Conservation (phyloP, 2,888 invertebrate species). For the Xanthorhoe designata region DNA sequence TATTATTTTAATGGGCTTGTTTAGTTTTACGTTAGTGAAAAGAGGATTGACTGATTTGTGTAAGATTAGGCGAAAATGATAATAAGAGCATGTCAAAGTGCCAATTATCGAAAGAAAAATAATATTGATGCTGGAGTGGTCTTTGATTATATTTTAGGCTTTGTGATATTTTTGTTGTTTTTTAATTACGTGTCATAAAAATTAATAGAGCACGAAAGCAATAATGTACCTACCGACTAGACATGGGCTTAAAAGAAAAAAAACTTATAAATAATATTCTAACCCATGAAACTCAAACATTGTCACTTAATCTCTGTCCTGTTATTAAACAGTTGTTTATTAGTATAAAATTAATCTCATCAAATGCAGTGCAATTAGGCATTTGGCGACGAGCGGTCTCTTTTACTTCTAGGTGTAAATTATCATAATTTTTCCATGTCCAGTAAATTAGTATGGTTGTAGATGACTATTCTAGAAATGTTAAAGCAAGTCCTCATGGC, state of each 20-base stretch:
- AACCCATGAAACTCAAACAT: conserved; percentile 13
- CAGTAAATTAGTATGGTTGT: conserved; percentile 31
- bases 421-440: conserved; percentile 28
- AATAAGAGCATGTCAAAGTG: conserved; percentile 68
- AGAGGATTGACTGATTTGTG: conserved; percentile 75
- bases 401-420: conserved; percentile 30
- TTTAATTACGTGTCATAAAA: conserved; percentile 46
- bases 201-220: conserved; percentile 57
- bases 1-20: conserved; percentile 63
- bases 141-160: conserved; percentile 56
- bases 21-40: conserved; percentile 61
- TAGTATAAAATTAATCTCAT: conserved; percentile 31
- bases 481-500: conserved; percentile 8
- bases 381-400: conserved; percentile 54
- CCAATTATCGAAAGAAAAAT: conserved; percentile 62
- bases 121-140: conserved; percentile 49
- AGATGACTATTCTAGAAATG: conserved; percentile 19
- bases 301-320: conserved; percentile 13
- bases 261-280: neutral
- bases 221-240: conserved; percentile 55
- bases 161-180: conserved; percentile 62
- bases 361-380: conserved; percentile 53
- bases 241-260: conserved; percentile 32
- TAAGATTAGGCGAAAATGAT: conserved; percentile 66
- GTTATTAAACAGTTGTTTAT: conserved; percentile 5